These are phyloP conservation scores for Caenorhabditis sp. DNA, from an alignment of 2,888 invertebrate species.

Conservation along the genomic window DNA sequence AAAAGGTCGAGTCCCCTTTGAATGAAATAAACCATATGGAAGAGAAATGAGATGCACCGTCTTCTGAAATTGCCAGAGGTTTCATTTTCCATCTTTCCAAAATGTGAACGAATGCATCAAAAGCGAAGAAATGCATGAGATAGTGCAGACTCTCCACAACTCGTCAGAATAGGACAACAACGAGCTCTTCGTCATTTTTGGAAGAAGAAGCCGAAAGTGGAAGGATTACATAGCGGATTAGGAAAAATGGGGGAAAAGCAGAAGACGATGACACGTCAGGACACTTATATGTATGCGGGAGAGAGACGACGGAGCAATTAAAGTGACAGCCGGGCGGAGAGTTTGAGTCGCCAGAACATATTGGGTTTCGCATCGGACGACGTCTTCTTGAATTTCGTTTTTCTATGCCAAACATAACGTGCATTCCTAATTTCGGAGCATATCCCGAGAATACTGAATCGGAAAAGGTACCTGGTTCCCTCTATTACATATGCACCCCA, in stretches of 20 bases:
- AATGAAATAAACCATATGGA: not conserved
- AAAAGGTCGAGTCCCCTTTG: conserved; percentile 11
- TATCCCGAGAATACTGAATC: not conserved
- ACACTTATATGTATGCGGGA: conserved; percentile 61
- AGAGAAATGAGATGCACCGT: not conserved
- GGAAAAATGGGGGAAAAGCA: conserved; percentile 34
- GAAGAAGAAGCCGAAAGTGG: conserved; percentile 27
- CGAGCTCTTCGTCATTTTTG: conserved; percentile 35
- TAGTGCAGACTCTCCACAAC: conserved; percentile 46
- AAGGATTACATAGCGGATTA: conserved; percentile 55
- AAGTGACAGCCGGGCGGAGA: conserved; percentile 58
- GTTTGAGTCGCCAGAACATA: conserved; percentile 59
- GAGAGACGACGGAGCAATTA: conserved; percentile 56
- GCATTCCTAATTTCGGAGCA: conserved; percentile 38
- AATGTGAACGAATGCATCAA: conserved; percentile 16
- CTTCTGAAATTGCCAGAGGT: not conserved
- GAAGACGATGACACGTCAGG: conserved; percentile 55
- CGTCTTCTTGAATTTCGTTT: conserved; percentile 59
- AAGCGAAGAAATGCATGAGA: conserved; percentile 51
- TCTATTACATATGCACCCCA: too few species aligned
- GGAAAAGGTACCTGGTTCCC: too few species aligned
- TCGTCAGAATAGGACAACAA: conserved; percentile 33
- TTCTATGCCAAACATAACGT: conserved; percentile 23
- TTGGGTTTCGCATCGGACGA: conserved; percentile 55
- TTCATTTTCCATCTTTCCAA: not conserved